These are phyloP conservation scores for Watsonalla binaria DNA, from an alignment of 2,888 invertebrate species.

Conservation along the genomic window DNA sequence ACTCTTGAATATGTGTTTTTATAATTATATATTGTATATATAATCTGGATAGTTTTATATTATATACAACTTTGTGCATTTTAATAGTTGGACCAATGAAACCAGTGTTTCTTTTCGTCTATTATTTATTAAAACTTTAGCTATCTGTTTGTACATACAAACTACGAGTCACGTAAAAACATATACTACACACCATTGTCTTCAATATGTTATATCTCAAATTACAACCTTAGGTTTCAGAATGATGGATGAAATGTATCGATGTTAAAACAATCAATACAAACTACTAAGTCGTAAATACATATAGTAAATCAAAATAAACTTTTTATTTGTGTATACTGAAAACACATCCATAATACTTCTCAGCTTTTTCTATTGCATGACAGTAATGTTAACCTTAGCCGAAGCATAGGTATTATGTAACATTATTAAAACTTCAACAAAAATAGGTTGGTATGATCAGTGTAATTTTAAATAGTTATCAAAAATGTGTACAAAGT, in stretches of 20 bases:
- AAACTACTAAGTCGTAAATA: slow-evolving; percentile 24
- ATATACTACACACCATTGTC: slow-evolving; percentile 67
- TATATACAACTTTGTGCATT: no score
- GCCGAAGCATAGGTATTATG: no score
- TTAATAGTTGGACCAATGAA: slow-evolving; percentile 2
- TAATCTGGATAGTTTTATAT: no score
- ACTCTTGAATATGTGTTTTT: no score
- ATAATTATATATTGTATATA: no score
- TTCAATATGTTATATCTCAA: slow-evolving; percentile 66
- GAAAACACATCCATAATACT: no score
- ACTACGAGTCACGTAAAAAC: slow-evolving; percentile 75
- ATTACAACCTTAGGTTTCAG: slow-evolving; percentile 75
- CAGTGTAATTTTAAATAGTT: no score
- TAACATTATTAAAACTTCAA: no score
- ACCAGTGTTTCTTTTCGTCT: slow-evolving; percentile 41
- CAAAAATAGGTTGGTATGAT: no score
- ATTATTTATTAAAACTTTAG: slow-evolving; percentile 67
- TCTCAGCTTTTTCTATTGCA: no score
- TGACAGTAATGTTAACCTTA: no score
- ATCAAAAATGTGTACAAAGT: no score
- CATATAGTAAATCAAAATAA: slow-evolving; percentile 9
- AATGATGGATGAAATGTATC: slow-evolving; percentile 52
- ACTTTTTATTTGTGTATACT: not conserved
- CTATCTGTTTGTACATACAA: slow-evolving; percentile 72
- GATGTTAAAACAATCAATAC: slow-evolving; percentile 25